Evolutionary conservation across 2,797 vertebrate species (phyloP).

Genomic region (Vireo griseus): DNA sequence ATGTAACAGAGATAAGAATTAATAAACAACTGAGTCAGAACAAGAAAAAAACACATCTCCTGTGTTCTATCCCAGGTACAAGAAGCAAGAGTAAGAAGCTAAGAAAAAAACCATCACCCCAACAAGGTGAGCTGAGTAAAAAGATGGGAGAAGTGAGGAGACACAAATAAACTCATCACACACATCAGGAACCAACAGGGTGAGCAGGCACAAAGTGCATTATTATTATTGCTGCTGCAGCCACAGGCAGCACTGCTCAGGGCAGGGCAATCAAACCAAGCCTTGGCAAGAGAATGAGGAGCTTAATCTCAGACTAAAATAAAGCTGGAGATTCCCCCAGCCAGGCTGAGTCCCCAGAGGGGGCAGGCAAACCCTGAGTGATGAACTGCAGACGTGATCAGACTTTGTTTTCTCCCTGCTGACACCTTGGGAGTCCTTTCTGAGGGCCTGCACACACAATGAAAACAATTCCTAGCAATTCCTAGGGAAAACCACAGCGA

Average conservation of each 20-base stretch:
- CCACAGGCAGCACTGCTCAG: neutral
- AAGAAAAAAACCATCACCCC: too few relatives aligned
- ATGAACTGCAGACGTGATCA: neutral
- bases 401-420: neutral
- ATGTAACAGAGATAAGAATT: too few relatives aligned
- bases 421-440: neutral
- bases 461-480: neutral
- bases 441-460: neutral
- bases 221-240: neutral
- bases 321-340: neutral
- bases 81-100: too few relatives aligned
- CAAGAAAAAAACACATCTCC: too few relatives aligned
- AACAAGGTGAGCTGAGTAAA: neutral
- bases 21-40: too few relatives aligned
- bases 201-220: neutral
- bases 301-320: neutral
- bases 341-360: neutral
- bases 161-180: neutral
- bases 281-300: neutral
- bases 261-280: neutral
- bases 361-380: neutral
- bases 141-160: neutral
- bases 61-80: too few relatives aligned
- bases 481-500: neutral
- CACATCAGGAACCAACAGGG: accelerated